Base-by-base conservation (phyloP, 2,888 invertebrate species). In the Chrysolina oricalcia region DNA sequence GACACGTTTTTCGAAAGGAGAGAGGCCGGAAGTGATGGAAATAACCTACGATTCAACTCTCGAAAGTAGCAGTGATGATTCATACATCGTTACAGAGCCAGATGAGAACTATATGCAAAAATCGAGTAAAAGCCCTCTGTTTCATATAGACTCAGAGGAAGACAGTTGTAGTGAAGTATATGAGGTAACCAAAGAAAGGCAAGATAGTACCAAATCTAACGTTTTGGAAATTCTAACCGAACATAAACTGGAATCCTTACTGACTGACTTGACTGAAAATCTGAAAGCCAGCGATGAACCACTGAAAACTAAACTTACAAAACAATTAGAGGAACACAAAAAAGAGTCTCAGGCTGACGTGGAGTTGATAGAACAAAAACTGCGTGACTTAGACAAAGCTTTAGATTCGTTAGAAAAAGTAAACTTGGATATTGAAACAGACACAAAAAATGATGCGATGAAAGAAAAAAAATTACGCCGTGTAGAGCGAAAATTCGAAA, bases 401-500 rank as follows among this genome's bases (percentile, higher is more conserved):
- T 87, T 89, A 85, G 87, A 86, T 81, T 84, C 84, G 56, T 85
- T 88, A 76, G 88, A 89, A 80, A 79, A 86, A 80, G 83, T 83
- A 41, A 83, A 85, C 72, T 72, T 80, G 65, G 68, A 53, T 78
- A 84, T 76, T 64, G 81, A 69, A 78, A 79, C 67, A 56, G 78
- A 78, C 56, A 64, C 21, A 15, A 77, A 62, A 71, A 72, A 75
- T 64, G 83, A 82, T 66, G 81, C 83, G 10, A 85, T 85, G 81
- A 80, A 78, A 13, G 89, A 89, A 78, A 86, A 85, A 74, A 90
- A 89, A 85, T 83, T 89, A 62, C 86, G 86, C 76, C 85, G 89
- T 76, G 89, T 90, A 67, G 90, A 90, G 81, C 86, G 90, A 72
- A 89, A 89, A 83, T 91, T 90, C 84, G 90, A 91, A 83, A 83